Percentiles rank a stretch among this genome's conserved stretches.
These are phyloP conservation scores for Ophion obscuratus DNA, from an alignment of 2,888 invertebrate genomes.

Conservation along the genomic window DNA sequence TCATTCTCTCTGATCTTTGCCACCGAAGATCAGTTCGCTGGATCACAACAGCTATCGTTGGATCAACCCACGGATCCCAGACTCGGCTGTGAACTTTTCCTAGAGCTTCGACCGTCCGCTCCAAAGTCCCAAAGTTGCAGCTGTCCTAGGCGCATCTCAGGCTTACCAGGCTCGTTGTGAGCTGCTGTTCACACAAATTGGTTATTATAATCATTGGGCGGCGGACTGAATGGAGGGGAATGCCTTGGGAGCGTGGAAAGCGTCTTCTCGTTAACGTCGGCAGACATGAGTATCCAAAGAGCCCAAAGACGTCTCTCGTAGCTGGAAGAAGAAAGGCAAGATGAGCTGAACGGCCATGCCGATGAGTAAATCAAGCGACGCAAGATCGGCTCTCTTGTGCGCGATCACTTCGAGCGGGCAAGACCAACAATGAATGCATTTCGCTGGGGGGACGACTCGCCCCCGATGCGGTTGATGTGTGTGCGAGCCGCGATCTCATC, in stretches of 20 bases:
- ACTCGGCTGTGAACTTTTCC: background rate
- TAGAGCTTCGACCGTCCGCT: background rate
- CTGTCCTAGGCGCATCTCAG: background rate
- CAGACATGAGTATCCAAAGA: constrained; percentile 78
- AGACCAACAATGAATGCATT: constrained; percentile 37
- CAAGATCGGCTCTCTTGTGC: constrained; percentile 38
- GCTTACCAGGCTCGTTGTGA: no score
- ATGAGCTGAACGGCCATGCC: constrained; percentile 55
- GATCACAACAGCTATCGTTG: background rate
- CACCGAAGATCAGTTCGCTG: background rate
- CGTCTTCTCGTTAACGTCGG: constrained; percentile 76
- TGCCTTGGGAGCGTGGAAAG: constrained; percentile 27
- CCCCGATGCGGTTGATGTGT: constrained; percentile 28
- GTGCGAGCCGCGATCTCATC: constrained; percentile 51
- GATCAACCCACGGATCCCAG: background rate
- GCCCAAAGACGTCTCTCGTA: constrained; percentile 46
- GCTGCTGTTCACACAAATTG: background rate
- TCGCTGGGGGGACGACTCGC: constrained; percentile 31
- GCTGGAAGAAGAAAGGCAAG: background rate
- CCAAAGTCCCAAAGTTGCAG: background rate
- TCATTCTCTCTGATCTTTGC: background rate
- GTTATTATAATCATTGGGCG: background rate
- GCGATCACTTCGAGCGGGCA: background rate
- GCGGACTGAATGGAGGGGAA: background rate
- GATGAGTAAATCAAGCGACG: constrained; percentile 77